These are phyloP conservation scores for Bombus impatiens DNA, from an alignment of 1,140 invertebrate genomes.

Conservation along the genomic window DNA sequence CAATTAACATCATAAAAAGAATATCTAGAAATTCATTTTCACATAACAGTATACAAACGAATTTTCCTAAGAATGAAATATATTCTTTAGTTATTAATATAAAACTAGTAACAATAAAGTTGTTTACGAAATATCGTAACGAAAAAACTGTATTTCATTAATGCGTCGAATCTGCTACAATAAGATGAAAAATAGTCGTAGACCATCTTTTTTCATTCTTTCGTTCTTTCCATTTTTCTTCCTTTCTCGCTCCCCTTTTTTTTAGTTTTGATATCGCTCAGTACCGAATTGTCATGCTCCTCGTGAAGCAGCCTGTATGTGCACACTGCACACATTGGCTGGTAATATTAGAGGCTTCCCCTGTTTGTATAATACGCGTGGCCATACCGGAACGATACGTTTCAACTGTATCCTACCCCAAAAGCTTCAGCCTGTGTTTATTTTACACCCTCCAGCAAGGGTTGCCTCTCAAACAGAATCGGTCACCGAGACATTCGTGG, in stretches of 20 bases:
- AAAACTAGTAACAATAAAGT: neutral
- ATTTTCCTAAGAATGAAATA: neutral
- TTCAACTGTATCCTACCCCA: slow-evolving; percentile 73
- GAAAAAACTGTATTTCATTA: neutral
- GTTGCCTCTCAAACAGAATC: slow-evolving; percentile 79
- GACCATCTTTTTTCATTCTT: too few species aligned
- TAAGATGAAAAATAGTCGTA: neutral
- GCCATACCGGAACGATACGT: slow-evolving; percentile 78
- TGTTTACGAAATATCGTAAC: neutral
- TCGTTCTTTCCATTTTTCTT: neutral
- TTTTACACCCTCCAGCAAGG: slow-evolving; percentile 76
- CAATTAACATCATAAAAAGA: neutral
- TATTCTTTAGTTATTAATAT: neutral
- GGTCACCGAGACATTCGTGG: slow-evolving; percentile 75
- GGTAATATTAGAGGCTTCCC: slow-evolving; percentile 79
- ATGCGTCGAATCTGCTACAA: neutral
- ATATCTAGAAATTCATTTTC: neutral
- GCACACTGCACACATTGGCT: slow-evolving; percentile 36
- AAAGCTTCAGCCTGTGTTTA: slow-evolving; percentile 75
- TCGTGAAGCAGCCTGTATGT: slow-evolving; percentile 27
- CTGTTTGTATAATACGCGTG: slow-evolving; percentile 79
- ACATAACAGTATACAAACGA: neutral
- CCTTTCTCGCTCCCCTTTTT: neutral
- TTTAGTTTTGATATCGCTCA: slow-evolving; percentile 21
- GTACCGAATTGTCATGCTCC: slow-evolving; percentile 8